phyloP scores from a whole-genome alignment of 2,888 invertebrate species.

The Didymodactylos carnosus region DNA sequence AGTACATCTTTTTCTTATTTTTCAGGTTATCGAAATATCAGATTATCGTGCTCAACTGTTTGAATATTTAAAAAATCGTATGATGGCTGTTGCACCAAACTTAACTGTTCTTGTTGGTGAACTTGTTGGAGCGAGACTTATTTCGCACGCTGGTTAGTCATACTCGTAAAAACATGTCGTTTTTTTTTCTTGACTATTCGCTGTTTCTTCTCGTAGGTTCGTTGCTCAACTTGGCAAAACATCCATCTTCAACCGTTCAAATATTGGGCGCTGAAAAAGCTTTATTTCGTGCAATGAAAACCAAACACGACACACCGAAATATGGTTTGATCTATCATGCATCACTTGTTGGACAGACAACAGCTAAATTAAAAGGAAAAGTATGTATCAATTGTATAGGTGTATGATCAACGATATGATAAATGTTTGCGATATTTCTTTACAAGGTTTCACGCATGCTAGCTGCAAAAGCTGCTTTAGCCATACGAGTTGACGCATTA shows the following conservation, averaged over 20 bases:
- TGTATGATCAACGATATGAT: background rate
- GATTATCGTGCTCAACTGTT: conserved; percentile 72
- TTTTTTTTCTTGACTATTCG: background rate
- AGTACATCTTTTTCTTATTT: conserved; percentile 13
- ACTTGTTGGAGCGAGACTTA: conserved; percentile 80
- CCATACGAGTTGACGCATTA: conserved; percentile 78
- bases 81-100: conserved; percentile 97
- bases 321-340: conserved; percentile 96
- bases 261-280: conserved; percentile 97
- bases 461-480: conserved; percentile 81
- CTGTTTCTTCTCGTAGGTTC: conserved; percentile 44
- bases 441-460: conserved; percentile 75
- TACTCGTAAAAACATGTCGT: background rate
- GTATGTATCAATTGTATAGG: no score
- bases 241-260: conserved; percentile 90
- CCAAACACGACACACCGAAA: conserved; percentile 90
- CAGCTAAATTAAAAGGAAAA: conserved; percentile 69
- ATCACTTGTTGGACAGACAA: conserved; percentile 68
- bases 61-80: conserved; percentile 75
- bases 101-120: conserved; percentile 84
- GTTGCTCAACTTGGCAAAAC: conserved; percentile 79
- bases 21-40: conserved; percentile 61
- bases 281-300: conserved; percentile 80
- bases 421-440: conserved; percentile 31
- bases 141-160: conserved; percentile 67